These are phyloP conservation scores for Saxidomus purpurata DNA, from an alignment of 1,140 invertebrate species.

Conservation along the genomic window DNA sequence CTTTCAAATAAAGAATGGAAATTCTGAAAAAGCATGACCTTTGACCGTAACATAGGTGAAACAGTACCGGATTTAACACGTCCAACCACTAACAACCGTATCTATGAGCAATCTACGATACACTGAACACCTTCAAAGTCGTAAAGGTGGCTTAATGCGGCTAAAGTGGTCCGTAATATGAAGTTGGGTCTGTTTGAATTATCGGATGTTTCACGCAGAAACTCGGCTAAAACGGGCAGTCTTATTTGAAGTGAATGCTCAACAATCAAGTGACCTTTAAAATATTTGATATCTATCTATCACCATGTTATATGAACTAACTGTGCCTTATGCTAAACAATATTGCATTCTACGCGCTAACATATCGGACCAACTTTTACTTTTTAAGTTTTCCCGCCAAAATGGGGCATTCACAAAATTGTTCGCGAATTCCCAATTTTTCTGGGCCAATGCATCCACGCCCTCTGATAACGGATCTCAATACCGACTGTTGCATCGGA, in stretches of 20 bases:
- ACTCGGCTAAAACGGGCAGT: background rate
- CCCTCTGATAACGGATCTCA: background rate
- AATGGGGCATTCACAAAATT: background rate
- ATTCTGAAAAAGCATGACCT: slow-evolving; percentile 10
- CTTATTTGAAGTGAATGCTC: background rate
- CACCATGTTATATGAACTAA: background rate
- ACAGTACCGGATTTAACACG: background rate
- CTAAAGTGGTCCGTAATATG: background rate
- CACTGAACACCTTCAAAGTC: background rate
- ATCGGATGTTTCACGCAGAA: background rate
- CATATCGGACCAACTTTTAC: background rate
- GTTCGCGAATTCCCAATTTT: background rate
- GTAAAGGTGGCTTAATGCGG: background rate
- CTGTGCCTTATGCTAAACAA: background rate
- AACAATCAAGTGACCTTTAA: background rate
- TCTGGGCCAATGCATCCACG: background rate
- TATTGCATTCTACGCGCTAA: background rate
- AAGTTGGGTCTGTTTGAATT: too few relatives aligned
- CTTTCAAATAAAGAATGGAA: background rate
- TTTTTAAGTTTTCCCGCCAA: background rate
- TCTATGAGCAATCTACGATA: background rate
- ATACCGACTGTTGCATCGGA: background rate
- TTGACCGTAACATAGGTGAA: background rate
- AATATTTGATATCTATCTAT: background rate
- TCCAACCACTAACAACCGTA: background rate